Base-by-base conservation (phyloP, 2,888 invertebrate species). In the Stratiomys singularior region DNA sequence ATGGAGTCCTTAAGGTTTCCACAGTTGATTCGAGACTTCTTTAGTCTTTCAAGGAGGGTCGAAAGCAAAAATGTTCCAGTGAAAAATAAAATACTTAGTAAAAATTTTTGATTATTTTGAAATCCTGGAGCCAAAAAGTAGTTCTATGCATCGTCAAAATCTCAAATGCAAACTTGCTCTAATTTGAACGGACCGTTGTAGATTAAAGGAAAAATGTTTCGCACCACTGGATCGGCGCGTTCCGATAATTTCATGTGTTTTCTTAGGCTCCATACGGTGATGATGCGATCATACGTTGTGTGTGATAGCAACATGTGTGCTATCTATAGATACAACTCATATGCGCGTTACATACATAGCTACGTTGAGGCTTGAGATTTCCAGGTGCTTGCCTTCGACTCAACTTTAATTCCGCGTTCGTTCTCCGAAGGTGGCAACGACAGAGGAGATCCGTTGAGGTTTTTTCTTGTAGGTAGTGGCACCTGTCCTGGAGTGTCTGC, bases 381-480 rank as follows among this genome's bases (percentile, higher is more conserved):
- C 28, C 64, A 64, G 64, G 64, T 64, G 64, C 18, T 30, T n/a
- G 21, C 18, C 9, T 67, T 7, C n/a, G 18, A 44, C 44, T 21
- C n/a, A 23, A 64, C n/a, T 67, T 37, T 67, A 67, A 67, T 67
- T 67, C 67, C 67, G 67, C 67, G 44, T 67, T 67, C 67, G 67
- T 18, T 44, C 27, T 37, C 67, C 44, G n/a, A 21, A 60, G 25
- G 23, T 25, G 18, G 25, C 9, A 23, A 18, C 7, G 60, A 7
- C 15, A 60, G 25, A 60, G 11, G 37, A 67, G 67, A 18, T 30
- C 30, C 37, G 37, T 37, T 37, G 37, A 37, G 37, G 37, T 37
- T 37, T 3, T 37, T 37, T 37, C 37, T 37, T 37, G 9, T 28
- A 64, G 37, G 44, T 37, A 44, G 67, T 21, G 25, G 67, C 44